A percentile compares a stretch with the other conserved stretches of the same genome.
Conservation (phyloP, 2,888 invertebrate genomes). For the Pollenia griseotomentosa region DNA sequence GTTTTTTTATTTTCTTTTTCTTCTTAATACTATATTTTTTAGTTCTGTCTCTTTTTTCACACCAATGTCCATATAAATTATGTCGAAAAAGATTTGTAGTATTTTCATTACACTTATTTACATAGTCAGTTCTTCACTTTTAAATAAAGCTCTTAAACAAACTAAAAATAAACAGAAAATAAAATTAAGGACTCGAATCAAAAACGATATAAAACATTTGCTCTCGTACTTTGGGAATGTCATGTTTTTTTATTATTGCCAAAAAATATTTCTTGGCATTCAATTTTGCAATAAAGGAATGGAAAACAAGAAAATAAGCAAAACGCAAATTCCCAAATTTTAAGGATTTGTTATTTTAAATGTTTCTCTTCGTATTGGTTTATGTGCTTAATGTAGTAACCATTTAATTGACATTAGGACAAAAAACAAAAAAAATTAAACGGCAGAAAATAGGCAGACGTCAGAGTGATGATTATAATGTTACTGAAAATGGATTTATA, state of each 20-base stretch:
- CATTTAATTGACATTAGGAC: slow-evolving; percentile 21
- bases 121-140: background rate
- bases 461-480: slow-evolving; percentile 14
- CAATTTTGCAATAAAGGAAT: background rate
- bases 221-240: background rate
- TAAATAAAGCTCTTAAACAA: background rate
- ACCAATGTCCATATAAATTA: no score
- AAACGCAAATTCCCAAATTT: slow-evolving; percentile 12
- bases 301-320: background rate
- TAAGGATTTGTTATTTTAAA: slow-evolving; percentile 18
- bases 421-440: background rate
- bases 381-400: slow-evolving; percentile 4
- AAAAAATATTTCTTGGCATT: slow-evolving; percentile 42
- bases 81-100: background rate
- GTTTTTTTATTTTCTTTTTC: no score
- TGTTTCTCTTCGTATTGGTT: background rate
- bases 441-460: background rate
- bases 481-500: slow-evolving; percentile 1
- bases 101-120: background rate
- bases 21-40: no score
- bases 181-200: background rate
- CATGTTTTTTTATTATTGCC: slow-evolving; percentile 21
- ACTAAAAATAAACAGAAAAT: background rate
- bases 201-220: background rate
- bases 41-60: no score